Conservation (phyloP, 2,888 invertebrate species). For the Drosophila stalkeri region DNA sequence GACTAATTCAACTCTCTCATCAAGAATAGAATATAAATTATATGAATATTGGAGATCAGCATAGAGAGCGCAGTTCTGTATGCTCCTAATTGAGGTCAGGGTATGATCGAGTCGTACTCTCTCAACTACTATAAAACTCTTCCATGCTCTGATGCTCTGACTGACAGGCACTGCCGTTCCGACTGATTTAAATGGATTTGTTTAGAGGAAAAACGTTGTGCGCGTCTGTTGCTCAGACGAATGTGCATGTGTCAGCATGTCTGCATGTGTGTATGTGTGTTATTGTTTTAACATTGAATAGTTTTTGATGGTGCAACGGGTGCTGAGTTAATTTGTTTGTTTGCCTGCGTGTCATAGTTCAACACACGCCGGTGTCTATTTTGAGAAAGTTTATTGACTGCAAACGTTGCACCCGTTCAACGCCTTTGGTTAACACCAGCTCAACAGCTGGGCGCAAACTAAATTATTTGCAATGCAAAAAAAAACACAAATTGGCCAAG, state of each 20-base stretch:
- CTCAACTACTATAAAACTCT: background rate
- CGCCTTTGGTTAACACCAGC: conserved; percentile 37
- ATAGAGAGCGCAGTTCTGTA: too few species aligned
- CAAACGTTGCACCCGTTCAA: conserved; percentile 23
- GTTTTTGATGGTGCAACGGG: conserved; percentile 35
- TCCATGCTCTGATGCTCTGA: conserved; percentile 39
- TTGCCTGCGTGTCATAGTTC: conserved; percentile 77
- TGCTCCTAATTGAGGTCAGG: background rate
- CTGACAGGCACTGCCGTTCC: conserved; percentile 42
- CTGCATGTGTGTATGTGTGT: conserved; percentile 20
- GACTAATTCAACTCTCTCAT: too few species aligned
- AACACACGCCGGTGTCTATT: conserved; percentile 67
- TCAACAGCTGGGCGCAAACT: conserved; percentile 48
- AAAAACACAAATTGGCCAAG: background rate
- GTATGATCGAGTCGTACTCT: background rate
- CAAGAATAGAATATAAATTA: too few species aligned
- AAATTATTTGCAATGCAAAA: conserved; percentile 30
- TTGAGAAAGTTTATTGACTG: conserved; percentile 68
- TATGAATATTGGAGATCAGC: too few species aligned
- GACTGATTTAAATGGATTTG: conserved; percentile 60
- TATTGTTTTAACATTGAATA: conserved; percentile 48
- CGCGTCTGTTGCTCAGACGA: conserved; percentile 29
- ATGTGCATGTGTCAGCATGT: conserved; percentile 26
- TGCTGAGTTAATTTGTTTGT: conserved; percentile 75
- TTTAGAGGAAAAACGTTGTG: conserved; percentile 58